Percentiles rank a stretch among this genome's conserved stretches.
Evolutionary conservation across 30 jellyfish, hydroid and myxozoan genomes (phyloP).

Genomic region (Cassiopea xamachana): DNA sequence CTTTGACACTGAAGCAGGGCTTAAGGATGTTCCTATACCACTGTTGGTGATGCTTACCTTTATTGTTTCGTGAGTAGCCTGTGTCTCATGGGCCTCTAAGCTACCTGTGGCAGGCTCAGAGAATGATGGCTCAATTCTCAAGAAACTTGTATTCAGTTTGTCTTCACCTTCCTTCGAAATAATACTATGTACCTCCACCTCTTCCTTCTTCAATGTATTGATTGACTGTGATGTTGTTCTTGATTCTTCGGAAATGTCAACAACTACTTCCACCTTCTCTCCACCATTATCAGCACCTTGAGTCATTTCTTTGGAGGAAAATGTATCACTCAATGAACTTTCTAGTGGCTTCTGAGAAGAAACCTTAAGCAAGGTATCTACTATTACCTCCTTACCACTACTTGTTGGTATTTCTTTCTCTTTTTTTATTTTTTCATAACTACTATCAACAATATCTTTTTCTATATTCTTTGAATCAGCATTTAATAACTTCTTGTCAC

Average conservation of each 20-base stretch:
- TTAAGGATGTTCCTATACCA: neutral
- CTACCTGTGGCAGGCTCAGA: conserved; percentile 56
- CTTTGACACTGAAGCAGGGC: conserved; percentile 56
- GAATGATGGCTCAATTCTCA: conserved; percentile 45
- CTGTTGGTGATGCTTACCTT: neutral
- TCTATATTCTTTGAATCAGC: neutral
- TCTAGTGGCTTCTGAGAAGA: neutral
- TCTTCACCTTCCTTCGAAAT: neutral
- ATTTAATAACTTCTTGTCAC: neutral
- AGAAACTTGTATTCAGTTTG: neutral
- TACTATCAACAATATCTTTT: neutral
- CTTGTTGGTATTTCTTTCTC: neutral
- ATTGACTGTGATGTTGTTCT: neutral
- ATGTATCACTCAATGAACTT: neutral
- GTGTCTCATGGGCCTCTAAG: conserved; percentile 44
- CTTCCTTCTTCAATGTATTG: neutral
- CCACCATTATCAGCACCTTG: neutral
- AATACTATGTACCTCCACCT: neutral
- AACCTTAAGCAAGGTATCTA: too few relatives aligned
- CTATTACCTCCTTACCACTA: too few relatives aligned
- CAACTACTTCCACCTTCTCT: neutral
- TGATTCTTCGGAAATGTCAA: neutral
- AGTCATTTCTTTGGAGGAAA: neutral
- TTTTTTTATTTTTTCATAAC: neutral
- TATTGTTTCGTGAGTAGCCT: neutral